Evolutionary conservation across 2,797 vertebrate species (phyloP).

Genomic region (Sebastes minor): DNA sequence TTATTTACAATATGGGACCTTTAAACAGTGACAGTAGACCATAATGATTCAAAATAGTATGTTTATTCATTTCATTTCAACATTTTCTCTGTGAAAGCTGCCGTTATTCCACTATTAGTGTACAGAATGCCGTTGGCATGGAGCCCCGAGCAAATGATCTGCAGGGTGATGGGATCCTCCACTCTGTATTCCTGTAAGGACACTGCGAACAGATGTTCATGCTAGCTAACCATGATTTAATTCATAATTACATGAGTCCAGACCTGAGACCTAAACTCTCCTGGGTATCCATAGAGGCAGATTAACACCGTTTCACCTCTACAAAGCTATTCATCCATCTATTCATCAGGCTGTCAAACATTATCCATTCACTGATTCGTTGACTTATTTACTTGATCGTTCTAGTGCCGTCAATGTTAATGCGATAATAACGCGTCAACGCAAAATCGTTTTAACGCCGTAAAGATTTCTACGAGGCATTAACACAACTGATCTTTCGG

Average conservation of each 20-base stretch:
- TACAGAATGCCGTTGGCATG: not conserved
- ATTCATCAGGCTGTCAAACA: not conserved
- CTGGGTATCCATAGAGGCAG: not conserved
- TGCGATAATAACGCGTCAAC: too few relatives aligned
- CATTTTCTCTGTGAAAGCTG: not conserved
- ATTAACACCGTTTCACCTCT: not conserved
- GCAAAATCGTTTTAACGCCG: too few relatives aligned
- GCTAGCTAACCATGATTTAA: constrained; percentile 16
- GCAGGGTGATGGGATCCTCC: not conserved
- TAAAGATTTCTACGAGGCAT: too few relatives aligned
- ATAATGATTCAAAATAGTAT: not conserved
- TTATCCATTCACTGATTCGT: not conserved
- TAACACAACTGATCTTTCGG: too few relatives aligned
- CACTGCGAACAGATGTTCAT: constrained; percentile 21
- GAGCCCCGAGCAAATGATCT: not conserved
- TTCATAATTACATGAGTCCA: constrained; percentile 2
- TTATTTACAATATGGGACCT: too few relatives aligned
- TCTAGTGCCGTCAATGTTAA: too few relatives aligned
- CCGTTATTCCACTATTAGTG: not conserved
- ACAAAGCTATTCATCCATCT: not conserved
- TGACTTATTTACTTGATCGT: not conserved
- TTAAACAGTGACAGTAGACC: not conserved
- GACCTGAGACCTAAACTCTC: constrained; percentile 2
- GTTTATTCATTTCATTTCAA: not conserved
- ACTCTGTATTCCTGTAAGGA: constrained; percentile 14